These are phyloP conservation scores for Oasisia sp. DNA, from an alignment of 2,888 invertebrate genomes.

Conservation along the genomic window DNA sequence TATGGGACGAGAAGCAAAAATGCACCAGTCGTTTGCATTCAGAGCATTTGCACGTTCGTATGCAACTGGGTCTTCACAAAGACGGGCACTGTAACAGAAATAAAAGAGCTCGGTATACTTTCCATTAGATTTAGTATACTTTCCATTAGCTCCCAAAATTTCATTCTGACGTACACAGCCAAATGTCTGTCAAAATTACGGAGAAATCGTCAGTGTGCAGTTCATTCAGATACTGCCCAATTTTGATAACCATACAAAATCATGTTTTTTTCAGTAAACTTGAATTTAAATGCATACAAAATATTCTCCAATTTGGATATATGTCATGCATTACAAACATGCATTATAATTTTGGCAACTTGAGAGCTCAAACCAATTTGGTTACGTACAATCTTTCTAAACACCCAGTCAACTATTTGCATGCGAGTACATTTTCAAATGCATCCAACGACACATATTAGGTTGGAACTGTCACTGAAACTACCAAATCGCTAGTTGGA, in stretches of 20 bases:
- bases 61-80: background rate
- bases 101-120: constrained; percentile 7
- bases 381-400: background rate
- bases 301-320: no score
- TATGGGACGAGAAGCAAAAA: background rate
- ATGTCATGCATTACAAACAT: no score
- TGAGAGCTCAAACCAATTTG: background rate
- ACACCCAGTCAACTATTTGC: background rate
- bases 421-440: background rate
- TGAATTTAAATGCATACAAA: no score
- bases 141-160: background rate
- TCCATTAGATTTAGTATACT: background rate
- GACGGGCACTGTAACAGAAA: constrained; percentile 9
- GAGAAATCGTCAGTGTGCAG: background rate
- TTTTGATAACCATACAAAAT: background rate
- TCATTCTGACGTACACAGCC: background rate
- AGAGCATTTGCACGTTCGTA: constrained; percentile 1
- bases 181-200: background rate
- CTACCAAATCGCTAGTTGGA: background rate
- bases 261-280: background rate
- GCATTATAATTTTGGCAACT: background rate
- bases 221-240: background rate
- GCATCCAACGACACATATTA: background rate
- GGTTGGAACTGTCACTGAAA: background rate
- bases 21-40: constrained; percentile 17